Conservation (phyloP, 2,888 invertebrate species). For the Balanococcus diminutus region DNA sequence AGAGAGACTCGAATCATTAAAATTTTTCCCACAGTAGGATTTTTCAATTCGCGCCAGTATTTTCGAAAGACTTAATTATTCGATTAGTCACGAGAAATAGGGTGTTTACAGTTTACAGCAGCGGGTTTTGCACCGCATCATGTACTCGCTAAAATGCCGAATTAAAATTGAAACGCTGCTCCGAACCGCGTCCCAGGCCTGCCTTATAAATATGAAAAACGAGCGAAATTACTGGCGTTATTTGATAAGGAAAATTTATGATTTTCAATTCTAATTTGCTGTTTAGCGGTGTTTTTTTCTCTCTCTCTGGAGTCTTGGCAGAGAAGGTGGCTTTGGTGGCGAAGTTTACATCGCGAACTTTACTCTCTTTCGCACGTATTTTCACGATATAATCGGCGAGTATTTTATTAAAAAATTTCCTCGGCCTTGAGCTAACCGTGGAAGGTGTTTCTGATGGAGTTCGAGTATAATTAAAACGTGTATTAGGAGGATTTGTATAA, state of each 20-base stretch:
- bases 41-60: not conserved
- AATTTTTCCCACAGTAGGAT: not conserved
- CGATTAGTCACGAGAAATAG: not conserved
- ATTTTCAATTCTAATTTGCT: conserved; percentile 21
- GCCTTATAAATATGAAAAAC: conserved; percentile 13
- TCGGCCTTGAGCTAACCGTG: not conserved
- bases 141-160: conserved; percentile 9
- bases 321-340: not conserved
- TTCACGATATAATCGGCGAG: not conserved
- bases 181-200: no score
- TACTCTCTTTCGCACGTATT: not conserved
- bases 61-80: not conserved
- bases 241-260: conserved; percentile 20
- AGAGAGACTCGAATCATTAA: not conserved
- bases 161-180: conserved; percentile 15
- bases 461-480: not conserved
- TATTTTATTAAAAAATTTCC: conserved; percentile 20
- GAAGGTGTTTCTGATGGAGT: not conserved
- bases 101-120: not conserved
- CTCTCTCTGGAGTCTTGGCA: no score
- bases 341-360: not conserved
- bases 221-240: conserved; percentile 19
- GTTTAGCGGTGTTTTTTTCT: not conserved
- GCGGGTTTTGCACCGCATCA: not conserved
- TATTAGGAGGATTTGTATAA: not conserved